These are phyloP conservation scores for Varanus komodoensis DNA, from an alignment of 2,113 vertebrate species.

Conservation along the genomic window DNA sequence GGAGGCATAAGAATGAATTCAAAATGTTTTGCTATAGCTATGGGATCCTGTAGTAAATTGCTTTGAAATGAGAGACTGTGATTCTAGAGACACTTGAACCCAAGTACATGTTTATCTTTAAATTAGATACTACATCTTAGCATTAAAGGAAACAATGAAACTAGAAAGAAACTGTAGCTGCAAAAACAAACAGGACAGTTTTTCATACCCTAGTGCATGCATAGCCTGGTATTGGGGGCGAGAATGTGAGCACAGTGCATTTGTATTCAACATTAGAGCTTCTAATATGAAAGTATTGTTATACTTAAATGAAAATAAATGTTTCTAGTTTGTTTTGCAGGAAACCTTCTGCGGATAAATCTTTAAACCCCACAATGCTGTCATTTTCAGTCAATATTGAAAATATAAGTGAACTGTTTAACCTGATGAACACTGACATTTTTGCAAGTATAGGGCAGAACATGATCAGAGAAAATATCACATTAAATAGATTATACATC, in stretches of 20 bases:
- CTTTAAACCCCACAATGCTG: neutral
- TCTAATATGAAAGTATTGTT: neutral
- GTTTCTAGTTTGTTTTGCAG: slow-evolving; percentile 5
- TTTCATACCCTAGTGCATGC: neutral
- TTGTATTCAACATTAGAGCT: neutral
- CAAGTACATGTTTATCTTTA: neutral
- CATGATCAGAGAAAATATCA: slow-evolving; percentile 20
- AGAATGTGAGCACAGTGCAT: neutral
- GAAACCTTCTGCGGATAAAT: neutral
- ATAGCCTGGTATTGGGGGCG: neutral
- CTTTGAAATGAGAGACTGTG: neutral
- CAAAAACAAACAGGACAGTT: neutral
- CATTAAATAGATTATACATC: neutral
- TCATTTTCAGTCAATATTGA: slow-evolving; percentile 7
- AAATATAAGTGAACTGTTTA: slow-evolving; percentile 27
- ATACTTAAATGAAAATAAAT: neutral
- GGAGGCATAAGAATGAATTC: neutral
- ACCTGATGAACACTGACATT: neutral
- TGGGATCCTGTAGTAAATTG: neutral
- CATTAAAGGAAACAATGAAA: neutral
- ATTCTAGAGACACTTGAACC: neutral
- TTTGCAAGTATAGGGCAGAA: neutral
- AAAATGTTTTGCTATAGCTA: neutral
- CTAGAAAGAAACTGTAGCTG: neutral
- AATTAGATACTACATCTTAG: neutral